A percentile compares a stretch with the other conserved stretches of the same genome.
Conservation (phyloP, 1,140 invertebrate genomes). For the Zaprionus tsacasi region DNA sequence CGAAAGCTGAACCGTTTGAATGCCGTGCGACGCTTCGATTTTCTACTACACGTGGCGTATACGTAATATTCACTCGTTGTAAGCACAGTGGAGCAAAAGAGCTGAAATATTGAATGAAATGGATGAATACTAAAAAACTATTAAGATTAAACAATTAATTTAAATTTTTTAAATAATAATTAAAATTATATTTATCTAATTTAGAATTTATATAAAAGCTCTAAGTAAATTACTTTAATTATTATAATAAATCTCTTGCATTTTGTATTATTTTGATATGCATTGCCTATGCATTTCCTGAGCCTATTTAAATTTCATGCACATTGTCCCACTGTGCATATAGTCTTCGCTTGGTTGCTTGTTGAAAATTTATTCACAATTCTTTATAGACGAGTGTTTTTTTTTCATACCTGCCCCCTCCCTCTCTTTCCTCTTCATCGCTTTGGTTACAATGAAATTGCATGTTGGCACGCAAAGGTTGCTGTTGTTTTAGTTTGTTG, state of each 20-base stretch:
- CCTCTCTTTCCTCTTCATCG: background rate
- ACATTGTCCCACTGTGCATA: conserved; percentile 38
- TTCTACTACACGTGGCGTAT: conserved; percentile 62
- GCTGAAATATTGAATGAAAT: background rate
- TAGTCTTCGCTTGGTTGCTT: conserved; percentile 55
- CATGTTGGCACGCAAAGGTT: conserved; percentile 77
- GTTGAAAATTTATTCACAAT: conserved; percentile 77
- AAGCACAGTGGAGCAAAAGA: conserved; percentile 37
- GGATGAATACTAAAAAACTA: background rate
- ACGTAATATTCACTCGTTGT: conserved; percentile 52
- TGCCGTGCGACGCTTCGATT: conserved; percentile 47
- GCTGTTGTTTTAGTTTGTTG: conserved; percentile 50
- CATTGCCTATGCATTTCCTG: too few relatives aligned
- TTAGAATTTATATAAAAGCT: too few relatives aligned
- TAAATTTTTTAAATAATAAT: too few relatives aligned
- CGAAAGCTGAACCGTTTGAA: conserved; percentile 36
- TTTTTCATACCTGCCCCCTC: conserved; percentile 23
- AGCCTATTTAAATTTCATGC: too few relatives aligned
- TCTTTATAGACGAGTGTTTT: conserved; percentile 75
- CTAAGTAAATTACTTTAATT: too few relatives aligned
- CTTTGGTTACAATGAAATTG: conserved; percentile 71
- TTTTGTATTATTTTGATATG: background rate
- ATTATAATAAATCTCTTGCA: too few relatives aligned
- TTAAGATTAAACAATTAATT: too few relatives aligned
- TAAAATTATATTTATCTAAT: too few relatives aligned